Evolutionary conservation across 2,888 invertebrate genomes (phyloP).

Genomic region (Lepidochrysops patricia): DNA sequence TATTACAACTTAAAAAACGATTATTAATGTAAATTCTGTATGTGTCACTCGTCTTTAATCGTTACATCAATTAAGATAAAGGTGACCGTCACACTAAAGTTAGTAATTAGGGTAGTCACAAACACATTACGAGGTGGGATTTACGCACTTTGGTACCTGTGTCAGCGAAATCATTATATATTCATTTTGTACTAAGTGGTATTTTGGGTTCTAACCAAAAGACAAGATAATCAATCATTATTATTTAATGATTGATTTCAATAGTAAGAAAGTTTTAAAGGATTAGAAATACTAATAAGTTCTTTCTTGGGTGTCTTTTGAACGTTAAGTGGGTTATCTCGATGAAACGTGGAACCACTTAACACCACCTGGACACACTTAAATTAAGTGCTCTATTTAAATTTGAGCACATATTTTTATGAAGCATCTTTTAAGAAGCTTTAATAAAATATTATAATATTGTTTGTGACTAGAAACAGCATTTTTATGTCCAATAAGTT

Average conservation of each 20-base stretch:
- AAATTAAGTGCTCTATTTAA: neutral
- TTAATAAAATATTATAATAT: too few species aligned
- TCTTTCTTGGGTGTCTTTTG: neutral
- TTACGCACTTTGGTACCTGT: neutral
- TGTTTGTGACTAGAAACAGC: too few species aligned
- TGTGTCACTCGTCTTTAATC: conserved; percentile 30
- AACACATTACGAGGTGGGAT: conserved; percentile 16
- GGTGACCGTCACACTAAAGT: conserved; percentile 37
- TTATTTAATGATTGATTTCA: too few species aligned
- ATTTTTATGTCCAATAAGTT: neutral
- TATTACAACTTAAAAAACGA: neutral
- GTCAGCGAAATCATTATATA: too few species aligned
- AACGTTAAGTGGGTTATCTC: neutral
- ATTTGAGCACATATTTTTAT: neutral
- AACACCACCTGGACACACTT: neutral
- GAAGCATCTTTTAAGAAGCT: neutral
- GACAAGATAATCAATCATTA: too few species aligned
- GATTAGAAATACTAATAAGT: too few species aligned
- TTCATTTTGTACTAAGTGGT: too few species aligned
- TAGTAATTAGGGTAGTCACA: conserved; percentile 34
- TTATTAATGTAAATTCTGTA: neutral
- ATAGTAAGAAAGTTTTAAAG: too few species aligned
- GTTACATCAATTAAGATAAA: conserved; percentile 46
- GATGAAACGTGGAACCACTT: neutral
- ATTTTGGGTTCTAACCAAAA: too few species aligned